Conservation (phyloP, 2,113 vertebrate genomes). For the Halichoerus grypus region DNA sequence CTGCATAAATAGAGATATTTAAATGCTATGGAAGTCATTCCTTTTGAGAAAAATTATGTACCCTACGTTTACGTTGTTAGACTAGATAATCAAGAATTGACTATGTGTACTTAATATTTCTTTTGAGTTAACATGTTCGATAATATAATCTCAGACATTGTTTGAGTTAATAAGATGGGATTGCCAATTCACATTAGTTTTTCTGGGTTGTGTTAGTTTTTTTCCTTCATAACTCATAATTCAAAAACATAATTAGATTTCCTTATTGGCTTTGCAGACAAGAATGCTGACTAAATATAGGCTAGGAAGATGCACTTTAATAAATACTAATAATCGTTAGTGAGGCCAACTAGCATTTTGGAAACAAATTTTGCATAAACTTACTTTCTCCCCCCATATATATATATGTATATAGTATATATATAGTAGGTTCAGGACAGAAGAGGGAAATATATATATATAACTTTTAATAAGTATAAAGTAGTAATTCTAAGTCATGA, state of each 20-base stretch:
- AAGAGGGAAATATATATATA: too few relatives aligned
- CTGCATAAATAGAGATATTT: not conserved
- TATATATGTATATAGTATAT: not conserved
- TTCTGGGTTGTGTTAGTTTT: not conserved
- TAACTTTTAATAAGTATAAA: not conserved
- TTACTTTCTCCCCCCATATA: not conserved
- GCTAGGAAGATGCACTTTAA: not conserved
- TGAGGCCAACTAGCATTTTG: not conserved
- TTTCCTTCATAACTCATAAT: not conserved
- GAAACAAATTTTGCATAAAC: not conserved
- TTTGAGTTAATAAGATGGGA: slow-evolving; percentile 32
- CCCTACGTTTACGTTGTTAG: not conserved
- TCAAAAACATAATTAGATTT: slow-evolving; percentile 58
- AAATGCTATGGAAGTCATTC: not conserved
- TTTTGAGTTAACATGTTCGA: not conserved
- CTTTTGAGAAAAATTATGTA: not conserved
- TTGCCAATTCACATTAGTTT: not conserved
- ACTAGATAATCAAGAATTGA: not conserved
- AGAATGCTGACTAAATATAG: slow-evolving; percentile 50
- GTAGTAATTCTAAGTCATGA: not conserved
- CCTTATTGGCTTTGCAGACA: slow-evolving; percentile 24
- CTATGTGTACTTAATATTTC: not conserved
- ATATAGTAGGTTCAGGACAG: too few relatives aligned
- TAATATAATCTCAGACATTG: not conserved
- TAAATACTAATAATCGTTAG: slow-evolving; percentile 42